Evolutionary conservation across 2,113 vertebrate species (phyloP), one percentile per base, ranked within the genome.

Genomic region (Axis porcinus): DNA sequence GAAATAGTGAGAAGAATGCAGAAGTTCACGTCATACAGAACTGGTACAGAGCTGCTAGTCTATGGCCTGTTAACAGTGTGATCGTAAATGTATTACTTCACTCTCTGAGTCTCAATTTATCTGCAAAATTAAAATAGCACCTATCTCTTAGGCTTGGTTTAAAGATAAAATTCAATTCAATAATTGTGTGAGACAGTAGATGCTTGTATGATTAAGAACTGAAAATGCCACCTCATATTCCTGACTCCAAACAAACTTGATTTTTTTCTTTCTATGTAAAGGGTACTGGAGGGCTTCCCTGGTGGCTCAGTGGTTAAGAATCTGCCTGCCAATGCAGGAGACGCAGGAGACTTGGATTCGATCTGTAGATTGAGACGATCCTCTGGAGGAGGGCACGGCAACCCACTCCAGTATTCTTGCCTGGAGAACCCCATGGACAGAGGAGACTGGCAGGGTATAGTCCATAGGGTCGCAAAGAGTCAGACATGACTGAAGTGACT

Each of bases 101-200:
- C 36, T 15, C 43, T 79, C 45, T 21, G 14, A 74, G 10, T 60
- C 74, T 90, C 54, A 2, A 5, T 57, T 81, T 64, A 78, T 54
- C 43, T 28, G 3, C 28, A 55, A 52, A 82, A 58, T 89, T 12
- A 83, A 88, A 91, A 78, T 16, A 10, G 19, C 19, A 3, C 2
- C 30, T 67, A 47, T 21, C 19, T 55, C 30, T 76, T 17, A 57
- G 10, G 21, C 10, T 52, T 76, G 55, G 15, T 82, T 83, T 78
- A 50, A 92, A 97, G 64, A 74, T 47, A 70, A 81, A 70, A 93
- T 93, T 82, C 87, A 67, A 79, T 36, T 55, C 74, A 86, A 43
- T 62, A 50, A 33, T 85, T 57, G 15, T 45, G 23, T 57, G 28
- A 64, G 43, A 58, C 36, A 33, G 23, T 3, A 83, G 43, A 5